Percentiles rank a stretch among this genome's conserved stretches.
phyloP scores from a whole-genome alignment of 2,113 vertebrate species.

The Callospermophilus lateralis region DNA sequence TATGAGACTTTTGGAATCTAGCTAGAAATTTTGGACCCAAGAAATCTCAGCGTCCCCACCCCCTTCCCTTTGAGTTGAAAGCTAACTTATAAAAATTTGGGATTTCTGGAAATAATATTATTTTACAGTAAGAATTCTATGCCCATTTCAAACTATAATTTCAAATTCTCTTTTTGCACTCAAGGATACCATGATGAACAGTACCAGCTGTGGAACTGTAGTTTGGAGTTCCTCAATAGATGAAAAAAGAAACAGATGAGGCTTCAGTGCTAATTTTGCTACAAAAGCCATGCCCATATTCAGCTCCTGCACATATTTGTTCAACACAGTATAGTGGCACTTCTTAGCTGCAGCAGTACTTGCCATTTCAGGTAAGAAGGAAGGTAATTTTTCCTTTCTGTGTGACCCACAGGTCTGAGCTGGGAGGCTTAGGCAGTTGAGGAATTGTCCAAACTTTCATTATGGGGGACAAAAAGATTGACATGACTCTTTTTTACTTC shows the following conservation, averaged over 20 bases:
- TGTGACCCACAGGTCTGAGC: not conserved
- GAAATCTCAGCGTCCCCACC: not conserved
- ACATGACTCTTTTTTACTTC: not conserved
- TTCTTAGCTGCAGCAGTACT: rapidly evolving
- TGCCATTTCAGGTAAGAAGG: not conserved
- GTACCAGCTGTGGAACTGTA: conserved; percentile 50
- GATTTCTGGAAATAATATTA: conserved; percentile 77
- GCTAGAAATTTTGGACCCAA: conserved; percentile 44
- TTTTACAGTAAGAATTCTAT: conserved; percentile 69
- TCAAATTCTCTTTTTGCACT: conserved; percentile 69
- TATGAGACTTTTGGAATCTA: conserved; percentile 65
- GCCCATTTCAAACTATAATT: conserved; percentile 70
- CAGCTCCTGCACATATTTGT: not conserved
- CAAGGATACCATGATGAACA: conserved; percentile 41
- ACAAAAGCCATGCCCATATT: not conserved
- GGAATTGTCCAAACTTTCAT: not conserved
- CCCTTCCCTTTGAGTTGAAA: conserved; percentile 30
- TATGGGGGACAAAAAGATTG: not conserved
- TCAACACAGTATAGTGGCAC: not conserved
- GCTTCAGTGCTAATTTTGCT: not conserved
- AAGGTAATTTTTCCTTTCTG: not conserved
- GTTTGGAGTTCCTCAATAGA: not conserved
- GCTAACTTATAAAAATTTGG: conserved; percentile 71
- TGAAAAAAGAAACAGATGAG: not conserved
- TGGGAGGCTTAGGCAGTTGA: not conserved